Evolutionary conservation across 2,888 invertebrate genomes (phyloP), one percentile per base, ranked within the genome.

Genomic region (Drosophila rubida): DNA sequence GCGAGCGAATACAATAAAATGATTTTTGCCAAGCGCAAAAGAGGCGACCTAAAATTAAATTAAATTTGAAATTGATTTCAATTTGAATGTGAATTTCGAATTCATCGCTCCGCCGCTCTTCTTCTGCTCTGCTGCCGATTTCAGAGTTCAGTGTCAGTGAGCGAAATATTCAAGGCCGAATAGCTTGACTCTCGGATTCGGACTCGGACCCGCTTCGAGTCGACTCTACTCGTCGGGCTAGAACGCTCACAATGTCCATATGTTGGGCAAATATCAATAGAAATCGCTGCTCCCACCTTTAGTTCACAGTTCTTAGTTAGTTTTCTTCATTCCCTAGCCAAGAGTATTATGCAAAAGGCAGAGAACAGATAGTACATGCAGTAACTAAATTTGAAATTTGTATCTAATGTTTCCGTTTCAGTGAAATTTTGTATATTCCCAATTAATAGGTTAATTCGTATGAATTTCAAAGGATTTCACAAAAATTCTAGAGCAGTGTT

Each of bases 61-160:
- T 51, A 63, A 74, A 59, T 76, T 74, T 86, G 65, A 83, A 83
- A 83, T 88, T 88, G 88, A 84, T 88, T 84, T 88, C 84, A 54
- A 58, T 48, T 57, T 57, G 48, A 87, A 85, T 87, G 82, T 80
- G 71, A 85, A 87, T 77, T 82, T 73, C 44, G 75, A 75, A 71
- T 71, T 69, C 57, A 68, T 65, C 51, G 4, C 32, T 32, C 11
- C 32, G 9, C 30, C 51, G 46, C 51, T 32, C 32, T 32, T 4
- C 30, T n/a, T 30, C 30, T 51, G 46, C 59, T 39, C 46, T 42
- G 16, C 51, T 51, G n/a, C 13, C 50, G 60, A 46, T 62, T 69
- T 67, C 55, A 55, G 71, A 83, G 84, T 84, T 84, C 88, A 84
- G 69, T 83, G 84, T 83, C 88, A 83, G 66, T 68, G 70, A 64